A percentile compares a stretch with the other conserved stretches of the same genome.
Evolutionary conservation across 2,113 vertebrate species (phyloP).

Genomic region (Montifringilla adamsi): DNA sequence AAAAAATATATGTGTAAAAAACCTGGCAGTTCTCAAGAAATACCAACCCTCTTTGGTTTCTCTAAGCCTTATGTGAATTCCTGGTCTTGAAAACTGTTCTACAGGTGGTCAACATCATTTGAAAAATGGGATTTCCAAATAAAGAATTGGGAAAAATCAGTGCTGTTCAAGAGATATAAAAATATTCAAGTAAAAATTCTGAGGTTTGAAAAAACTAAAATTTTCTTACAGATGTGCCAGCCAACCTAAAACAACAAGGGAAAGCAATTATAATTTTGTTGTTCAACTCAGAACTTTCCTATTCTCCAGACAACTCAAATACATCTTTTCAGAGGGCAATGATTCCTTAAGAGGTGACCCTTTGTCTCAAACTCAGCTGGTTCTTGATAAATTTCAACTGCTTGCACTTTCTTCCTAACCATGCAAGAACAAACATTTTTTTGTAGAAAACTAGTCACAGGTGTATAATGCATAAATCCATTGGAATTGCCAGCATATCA

Average conservation of each 20-base stretch:
- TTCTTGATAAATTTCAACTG: background rate
- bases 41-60: background rate
- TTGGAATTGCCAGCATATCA: background rate
- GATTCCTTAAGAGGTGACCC: background rate
- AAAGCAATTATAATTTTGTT: background rate
- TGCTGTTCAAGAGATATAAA: background rate
- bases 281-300: background rate
- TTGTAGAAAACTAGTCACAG: background rate
- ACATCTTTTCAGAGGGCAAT: background rate
- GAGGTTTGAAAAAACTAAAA: background rate
- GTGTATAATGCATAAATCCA: background rate
- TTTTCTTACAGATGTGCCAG: background rate
- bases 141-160: background rate
- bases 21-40: background rate
- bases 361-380: background rate
- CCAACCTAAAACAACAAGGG: background rate
- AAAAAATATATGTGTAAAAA: background rate
- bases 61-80: background rate
- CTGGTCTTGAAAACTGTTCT: background rate
- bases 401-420: background rate
- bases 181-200: background rate
- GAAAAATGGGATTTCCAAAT: background rate
- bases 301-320: background rate
- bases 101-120: background rate
- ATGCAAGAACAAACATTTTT: background rate